Base-by-base conservation (phyloP, 2,797 vertebrate species). In the Aratinga solstitialis region DNA sequence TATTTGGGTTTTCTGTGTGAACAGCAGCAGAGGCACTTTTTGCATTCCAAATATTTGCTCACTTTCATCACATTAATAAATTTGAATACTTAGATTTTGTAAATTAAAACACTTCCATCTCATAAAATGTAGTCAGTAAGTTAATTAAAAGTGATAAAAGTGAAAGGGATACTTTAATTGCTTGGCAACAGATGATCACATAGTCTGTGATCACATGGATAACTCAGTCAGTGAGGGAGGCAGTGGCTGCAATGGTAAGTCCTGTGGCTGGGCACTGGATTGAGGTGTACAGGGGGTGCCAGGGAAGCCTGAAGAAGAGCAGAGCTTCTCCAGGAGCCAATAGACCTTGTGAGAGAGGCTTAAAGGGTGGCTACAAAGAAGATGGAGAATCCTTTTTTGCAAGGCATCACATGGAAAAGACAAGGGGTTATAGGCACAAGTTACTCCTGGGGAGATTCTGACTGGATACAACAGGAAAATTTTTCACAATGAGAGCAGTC, bases 161-260 rank as follows among this genome's bases (percentile, higher is more conserved):
- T 40, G 13, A 38, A 56, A 26, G 27, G 48, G 18, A 7, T 61
- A 17, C 47, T 91, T 87, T 67, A 74, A 65, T 77, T 67, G 43
- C 69, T 74, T 90, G 83, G 40, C 43, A 81, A 7, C 0, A 2
- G 36, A 83, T 40, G 51, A 67, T 51, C 15, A 56, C 13, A 34
- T 58, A 56, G 38, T 11, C 3, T 4, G 50, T 5, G 7, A 54
- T 43, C 30, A 13, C 5, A 2, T 1, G 45, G 47, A 38, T n/a
- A 11, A 5, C 38, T 15, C 10, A 11, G 10, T 54, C 3, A 3
- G 3, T 16, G 13, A 43, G 51, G 24, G 7, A 34, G 10, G 6
- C 0, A 0, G 4, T 13, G 5, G 58, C 5, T 6, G 23, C 51
- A 43, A 1, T 0, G 1, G 20, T 11, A 2, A 6, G 9, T 43